phyloP scores from a whole-genome alignment of 2,113 vertebrate genomes.

The Clarias gariepinus region DNA sequence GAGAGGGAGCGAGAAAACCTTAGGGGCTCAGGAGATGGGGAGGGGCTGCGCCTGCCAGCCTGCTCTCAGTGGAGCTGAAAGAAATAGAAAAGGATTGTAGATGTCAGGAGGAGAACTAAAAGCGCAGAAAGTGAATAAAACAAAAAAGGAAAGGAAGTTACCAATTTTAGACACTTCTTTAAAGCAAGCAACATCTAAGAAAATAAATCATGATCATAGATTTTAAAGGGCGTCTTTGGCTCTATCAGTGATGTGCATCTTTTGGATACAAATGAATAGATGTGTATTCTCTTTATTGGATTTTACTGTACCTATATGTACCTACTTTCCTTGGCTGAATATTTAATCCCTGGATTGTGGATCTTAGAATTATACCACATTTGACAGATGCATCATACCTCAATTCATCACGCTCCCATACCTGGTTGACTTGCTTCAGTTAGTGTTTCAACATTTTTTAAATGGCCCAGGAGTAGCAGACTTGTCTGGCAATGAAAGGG shows the following conservation, averaged over 20 bases:
- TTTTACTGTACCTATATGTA: neutral
- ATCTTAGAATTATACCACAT: conserved; percentile 47
- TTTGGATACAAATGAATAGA: neutral
- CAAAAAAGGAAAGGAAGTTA: conserved; percentile 19
- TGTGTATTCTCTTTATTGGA: neutral
- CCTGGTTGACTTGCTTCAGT: conserved; percentile 68
- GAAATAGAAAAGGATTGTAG: conserved; percentile 44
- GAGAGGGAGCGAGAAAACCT: conserved; percentile 49
- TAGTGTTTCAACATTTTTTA: conserved; percentile 56
- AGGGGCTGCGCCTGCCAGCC: conserved; percentile 46
- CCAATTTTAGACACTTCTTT: conserved; percentile 9
- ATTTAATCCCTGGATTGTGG: conserved; percentile 49
- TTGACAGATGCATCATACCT: conserved; percentile 69
- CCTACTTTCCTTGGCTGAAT: conserved; percentile 33
- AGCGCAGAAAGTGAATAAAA: conserved; percentile 25
- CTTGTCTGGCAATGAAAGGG: conserved; percentile 64
- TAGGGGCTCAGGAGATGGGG: conserved; percentile 48
- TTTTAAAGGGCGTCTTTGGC: neutral
- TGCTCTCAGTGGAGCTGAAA: conserved; percentile 50
- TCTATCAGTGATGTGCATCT: neutral
- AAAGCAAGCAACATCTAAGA: neutral
- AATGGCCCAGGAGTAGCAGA: conserved; percentile 57
- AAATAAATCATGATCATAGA: conserved; percentile 21
- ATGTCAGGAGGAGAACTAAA: conserved; percentile 46
- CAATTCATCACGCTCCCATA: conserved; percentile 64